These are phyloP conservation scores for Alca torda DNA, from an alignment of 2,797 vertebrate genomes.

Conservation along the genomic window DNA sequence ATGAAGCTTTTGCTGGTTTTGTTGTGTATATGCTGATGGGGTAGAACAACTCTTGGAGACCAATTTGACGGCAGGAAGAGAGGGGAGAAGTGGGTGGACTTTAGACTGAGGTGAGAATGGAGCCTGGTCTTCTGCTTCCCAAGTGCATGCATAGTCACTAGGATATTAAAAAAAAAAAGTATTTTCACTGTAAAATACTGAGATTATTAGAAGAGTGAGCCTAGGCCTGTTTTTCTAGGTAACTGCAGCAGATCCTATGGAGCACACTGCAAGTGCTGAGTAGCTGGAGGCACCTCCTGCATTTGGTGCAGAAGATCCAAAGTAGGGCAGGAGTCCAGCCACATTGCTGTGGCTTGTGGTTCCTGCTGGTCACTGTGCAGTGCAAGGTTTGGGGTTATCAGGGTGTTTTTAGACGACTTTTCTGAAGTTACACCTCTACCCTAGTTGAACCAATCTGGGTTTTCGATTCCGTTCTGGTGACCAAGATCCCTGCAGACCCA, in stretches of 20 bases:
- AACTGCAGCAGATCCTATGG: background rate
- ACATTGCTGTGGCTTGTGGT: accelerated
- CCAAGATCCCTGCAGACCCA: background rate
- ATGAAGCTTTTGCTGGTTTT: background rate
- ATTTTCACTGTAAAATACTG: background rate
- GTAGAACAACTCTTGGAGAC: background rate
- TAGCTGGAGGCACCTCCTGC: background rate
- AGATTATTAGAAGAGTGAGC: background rate
- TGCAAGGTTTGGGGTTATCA: background rate
- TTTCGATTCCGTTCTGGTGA: background rate
- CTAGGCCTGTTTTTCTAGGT: background rate
- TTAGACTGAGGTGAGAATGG: background rate
- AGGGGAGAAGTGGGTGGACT: background rate
- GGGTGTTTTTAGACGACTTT: background rate
- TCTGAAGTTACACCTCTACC: background rate
- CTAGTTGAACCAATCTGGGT: background rate
- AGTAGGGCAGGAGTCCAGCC: background rate
- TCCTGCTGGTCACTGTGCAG: background rate
- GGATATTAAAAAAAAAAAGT: background rate
- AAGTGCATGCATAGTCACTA: background rate
- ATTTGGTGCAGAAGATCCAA: background rate
- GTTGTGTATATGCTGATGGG: background rate
- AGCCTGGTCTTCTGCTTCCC: background rate
- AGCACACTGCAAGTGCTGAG: background rate
- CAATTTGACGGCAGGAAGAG: background rate